These are phyloP conservation scores for Enteromius thamalakanensis DNA, from an alignment of 2,797 vertebrate genomes.

Conservation along the genomic window DNA sequence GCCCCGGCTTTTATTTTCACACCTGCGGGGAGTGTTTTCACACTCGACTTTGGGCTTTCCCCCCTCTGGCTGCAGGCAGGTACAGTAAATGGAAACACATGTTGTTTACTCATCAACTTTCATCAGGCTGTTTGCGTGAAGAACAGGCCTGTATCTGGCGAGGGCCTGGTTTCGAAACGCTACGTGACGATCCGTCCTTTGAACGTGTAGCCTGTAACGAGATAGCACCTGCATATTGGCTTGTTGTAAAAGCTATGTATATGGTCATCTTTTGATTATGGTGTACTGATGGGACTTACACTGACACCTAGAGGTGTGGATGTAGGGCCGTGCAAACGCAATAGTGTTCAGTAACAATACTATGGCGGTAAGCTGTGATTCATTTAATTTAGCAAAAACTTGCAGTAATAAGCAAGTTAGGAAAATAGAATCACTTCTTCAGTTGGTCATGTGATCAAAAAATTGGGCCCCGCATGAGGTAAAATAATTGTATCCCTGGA, in stretches of 20 bases:
- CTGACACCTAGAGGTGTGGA: background rate
- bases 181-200: background rate
- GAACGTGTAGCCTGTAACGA: background rate
- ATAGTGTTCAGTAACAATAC: background rate
- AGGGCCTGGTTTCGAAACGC: background rate
- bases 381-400: background rate
- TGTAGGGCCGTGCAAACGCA: background rate
- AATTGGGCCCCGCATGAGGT: too few species aligned
- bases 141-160: constrained; percentile 21
- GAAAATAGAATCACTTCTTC: background rate
- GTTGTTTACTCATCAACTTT: constrained; percentile 77
- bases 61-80: constrained; percentile 75
- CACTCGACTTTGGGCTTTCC: constrained; percentile 71
- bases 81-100: constrained; percentile 76
- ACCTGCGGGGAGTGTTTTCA: constrained; percentile 85
- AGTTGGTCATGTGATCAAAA: background rate
- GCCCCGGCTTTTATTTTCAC: constrained; percentile 87
- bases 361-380: background rate
- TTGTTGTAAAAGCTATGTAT: constrained; percentile 15
- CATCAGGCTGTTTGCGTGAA: constrained; percentile 25
- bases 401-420: background rate
- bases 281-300: background rate
- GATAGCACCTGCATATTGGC: constrained; percentile 16
- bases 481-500: background rate
- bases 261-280: background rate